Evolutionary conservation across 2,797 vertebrate genomes (phyloP).

Genomic region (Gastrophryne carolinensis): DNA sequence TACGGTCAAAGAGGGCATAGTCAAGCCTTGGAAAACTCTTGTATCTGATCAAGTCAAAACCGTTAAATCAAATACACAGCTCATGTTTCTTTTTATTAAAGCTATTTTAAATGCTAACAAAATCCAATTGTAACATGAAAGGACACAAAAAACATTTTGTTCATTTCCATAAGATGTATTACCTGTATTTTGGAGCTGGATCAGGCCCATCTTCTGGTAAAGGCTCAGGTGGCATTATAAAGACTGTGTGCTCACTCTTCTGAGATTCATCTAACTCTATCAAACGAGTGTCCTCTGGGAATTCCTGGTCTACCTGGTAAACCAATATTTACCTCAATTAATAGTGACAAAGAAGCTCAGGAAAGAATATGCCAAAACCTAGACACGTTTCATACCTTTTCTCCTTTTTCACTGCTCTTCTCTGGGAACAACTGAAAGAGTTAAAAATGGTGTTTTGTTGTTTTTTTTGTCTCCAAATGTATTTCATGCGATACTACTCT

Average conservation of each 20-base stretch:
- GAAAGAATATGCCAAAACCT: not conserved
- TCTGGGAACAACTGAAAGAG: constrained; percentile 88
- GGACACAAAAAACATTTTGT: not conserved
- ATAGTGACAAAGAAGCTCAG: not conserved
- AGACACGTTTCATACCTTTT: constrained; percentile 79
- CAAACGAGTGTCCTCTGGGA: constrained; percentile 81
- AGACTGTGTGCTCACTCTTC: constrained; percentile 95
- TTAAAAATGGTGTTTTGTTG: too few relatives aligned
- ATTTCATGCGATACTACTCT: too few relatives aligned
- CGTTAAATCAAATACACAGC: not conserved
- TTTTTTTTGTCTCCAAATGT: too few relatives aligned
- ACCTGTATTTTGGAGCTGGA: constrained; percentile 79
- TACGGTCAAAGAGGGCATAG: constrained; percentile 86
- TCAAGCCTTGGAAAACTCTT: constrained; percentile 85
- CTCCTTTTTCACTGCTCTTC: constrained; percentile 91
- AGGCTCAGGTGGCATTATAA: constrained; percentile 91
- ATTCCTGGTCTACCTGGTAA: constrained; percentile 85
- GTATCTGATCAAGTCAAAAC: constrained; percentile 72
- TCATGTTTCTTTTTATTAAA: too few relatives aligned
- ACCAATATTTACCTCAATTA: not conserved
- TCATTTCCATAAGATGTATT: constrained; percentile 2
- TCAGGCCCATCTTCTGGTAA: constrained; percentile 73
- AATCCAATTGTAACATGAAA: too few relatives aligned
- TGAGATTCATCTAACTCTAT: constrained; percentile 96
- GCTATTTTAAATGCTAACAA: too few relatives aligned